phyloP scores from a whole-genome alignment of 1,140 invertebrate genomes.

The Periplaneta americana region DNA sequence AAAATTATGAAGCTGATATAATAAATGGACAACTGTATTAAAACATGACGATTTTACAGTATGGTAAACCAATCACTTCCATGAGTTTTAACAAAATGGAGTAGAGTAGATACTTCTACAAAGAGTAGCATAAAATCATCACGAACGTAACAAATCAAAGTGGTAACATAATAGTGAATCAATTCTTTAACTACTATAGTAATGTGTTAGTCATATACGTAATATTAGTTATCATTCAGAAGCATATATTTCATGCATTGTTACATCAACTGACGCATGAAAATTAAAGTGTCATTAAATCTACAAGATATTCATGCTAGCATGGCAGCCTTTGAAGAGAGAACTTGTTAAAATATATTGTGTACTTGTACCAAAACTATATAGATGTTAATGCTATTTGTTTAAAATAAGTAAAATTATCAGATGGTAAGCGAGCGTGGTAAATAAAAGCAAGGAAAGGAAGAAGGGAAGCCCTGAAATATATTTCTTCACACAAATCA shows the following conservation, averaged over 20 bases:
- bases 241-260: neutral
- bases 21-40: too few relatives aligned
- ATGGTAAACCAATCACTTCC: too few relatives aligned
- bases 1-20: too few relatives aligned
- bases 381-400: neutral
- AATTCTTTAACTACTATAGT: neutral
- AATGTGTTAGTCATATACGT: neutral
- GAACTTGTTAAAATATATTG: too few relatives aligned
- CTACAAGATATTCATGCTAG: neutral
- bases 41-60: too few relatives aligned
- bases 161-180: neutral
- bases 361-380: neutral
- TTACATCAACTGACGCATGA: neutral
- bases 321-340: too few relatives aligned
- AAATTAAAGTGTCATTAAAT: neutral
- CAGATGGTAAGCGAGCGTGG: neutral
- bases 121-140: too few relatives aligned
- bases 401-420: neutral
- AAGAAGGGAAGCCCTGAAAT: neutral
- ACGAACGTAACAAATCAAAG: neutral
- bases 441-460: neutral
- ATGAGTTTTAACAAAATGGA: too few relatives aligned
- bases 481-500: neutral
- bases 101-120: too few relatives aligned
- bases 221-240: neutral